phyloP scores from a whole-genome alignment of 2,888 invertebrate species.

The Cylloceria caligata region DNA sequence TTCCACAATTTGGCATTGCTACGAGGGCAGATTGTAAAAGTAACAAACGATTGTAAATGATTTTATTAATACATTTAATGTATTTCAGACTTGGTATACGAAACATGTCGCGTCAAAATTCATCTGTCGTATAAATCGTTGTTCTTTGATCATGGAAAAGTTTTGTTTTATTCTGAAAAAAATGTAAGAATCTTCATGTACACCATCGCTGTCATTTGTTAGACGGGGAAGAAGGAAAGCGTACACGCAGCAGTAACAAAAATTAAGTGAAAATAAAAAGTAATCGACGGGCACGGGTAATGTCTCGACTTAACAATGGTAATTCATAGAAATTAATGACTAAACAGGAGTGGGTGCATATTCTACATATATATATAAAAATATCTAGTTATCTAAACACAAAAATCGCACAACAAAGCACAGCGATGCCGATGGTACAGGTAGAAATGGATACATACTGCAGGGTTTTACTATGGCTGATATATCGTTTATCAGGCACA shows the following conservation, averaged over 20 bases:
- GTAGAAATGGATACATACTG: slow-evolving; percentile 62
- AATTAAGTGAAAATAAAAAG: background rate
- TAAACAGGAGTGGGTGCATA: slow-evolving; percentile 25
- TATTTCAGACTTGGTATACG: slow-evolving; percentile 42
- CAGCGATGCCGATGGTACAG: slow-evolving; percentile 39
- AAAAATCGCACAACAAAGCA: slow-evolving; percentile 59
- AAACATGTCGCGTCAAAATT: slow-evolving; percentile 16
- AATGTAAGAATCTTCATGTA: slow-evolving; percentile 33
- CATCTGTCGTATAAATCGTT: slow-evolving; percentile 23
- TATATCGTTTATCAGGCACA: slow-evolving; percentile 13
- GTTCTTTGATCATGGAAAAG: slow-evolving; percentile 30
- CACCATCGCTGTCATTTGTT: slow-evolving; percentile 9
- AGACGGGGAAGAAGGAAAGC: background rate
- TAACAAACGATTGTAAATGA: slow-evolving; percentile 3
- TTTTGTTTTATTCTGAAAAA: slow-evolving; percentile 27
- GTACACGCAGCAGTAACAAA: background rate
- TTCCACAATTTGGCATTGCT: background rate
- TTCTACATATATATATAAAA: slow-evolving; percentile 30
- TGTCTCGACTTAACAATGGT: background rate
- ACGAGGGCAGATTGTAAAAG: background rate
- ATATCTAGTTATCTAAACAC: slow-evolving; percentile 52
- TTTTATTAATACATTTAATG: slow-evolving; percentile 32
- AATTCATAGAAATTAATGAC: slow-evolving; percentile 31
- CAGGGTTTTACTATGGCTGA: slow-evolving; percentile 7
- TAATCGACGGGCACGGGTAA: background rate